These are phyloP conservation scores for Callaeas wilsoni DNA, from an alignment of 2,113 vertebrate genomes.

Conservation along the genomic window DNA sequence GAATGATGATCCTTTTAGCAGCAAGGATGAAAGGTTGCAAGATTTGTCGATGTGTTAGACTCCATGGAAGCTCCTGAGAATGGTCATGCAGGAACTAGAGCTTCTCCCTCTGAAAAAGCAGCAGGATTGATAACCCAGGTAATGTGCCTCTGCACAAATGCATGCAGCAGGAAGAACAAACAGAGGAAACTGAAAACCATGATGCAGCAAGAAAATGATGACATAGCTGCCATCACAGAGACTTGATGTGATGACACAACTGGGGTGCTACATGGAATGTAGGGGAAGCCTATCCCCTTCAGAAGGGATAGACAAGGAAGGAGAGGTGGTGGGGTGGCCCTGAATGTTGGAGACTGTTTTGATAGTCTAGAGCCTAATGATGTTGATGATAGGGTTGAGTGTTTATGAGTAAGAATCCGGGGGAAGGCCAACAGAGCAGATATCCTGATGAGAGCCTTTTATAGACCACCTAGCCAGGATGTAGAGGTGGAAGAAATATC, in stretches of 20 bases:
- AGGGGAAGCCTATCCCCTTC: not conserved
- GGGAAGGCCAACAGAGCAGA: not conserved
- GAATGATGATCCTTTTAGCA: not conserved
- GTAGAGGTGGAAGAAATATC: not conserved
- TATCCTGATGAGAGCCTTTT: not conserved
- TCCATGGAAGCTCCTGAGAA: not conserved
- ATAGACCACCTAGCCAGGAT: not conserved
- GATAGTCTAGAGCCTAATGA: not conserved
- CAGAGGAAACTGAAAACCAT: not conserved
- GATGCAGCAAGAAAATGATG: not conserved
- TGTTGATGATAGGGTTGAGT: not conserved
- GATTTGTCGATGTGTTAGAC: not conserved
- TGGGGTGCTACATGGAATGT: not conserved
- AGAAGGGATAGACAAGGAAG: not conserved
- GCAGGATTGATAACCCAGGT: not conserved
- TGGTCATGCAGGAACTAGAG: not conserved
- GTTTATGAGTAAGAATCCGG: not conserved
- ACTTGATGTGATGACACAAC: not conserved
- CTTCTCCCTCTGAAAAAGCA: not conserved
- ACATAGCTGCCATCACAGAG: not conserved
- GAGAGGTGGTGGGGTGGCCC: no score
- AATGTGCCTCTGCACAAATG: not conserved
- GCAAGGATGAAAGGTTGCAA: not conserved
- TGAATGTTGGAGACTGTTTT: fast-evolving
- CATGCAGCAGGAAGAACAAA: not conserved